A percentile compares a stretch with the other conserved stretches of the same genome.
phyloP scores from a whole-genome alignment of 2,888 invertebrate species.

The Schrankia costaestrigalis region DNA sequence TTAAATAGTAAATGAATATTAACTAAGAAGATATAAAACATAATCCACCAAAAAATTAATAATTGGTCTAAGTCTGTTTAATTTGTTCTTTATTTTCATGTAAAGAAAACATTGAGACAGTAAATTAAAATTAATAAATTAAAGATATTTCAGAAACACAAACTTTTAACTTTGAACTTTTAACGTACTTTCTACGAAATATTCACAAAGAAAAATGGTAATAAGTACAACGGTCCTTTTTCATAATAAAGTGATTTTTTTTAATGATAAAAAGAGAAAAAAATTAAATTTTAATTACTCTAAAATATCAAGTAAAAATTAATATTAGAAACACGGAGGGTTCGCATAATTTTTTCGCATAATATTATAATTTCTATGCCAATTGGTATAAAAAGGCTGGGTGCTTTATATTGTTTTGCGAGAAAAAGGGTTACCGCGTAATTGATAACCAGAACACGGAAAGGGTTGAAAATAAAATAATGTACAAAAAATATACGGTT shows the following conservation, averaged over 20 bases:
- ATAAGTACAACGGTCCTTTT: slow-evolving; percentile 2
- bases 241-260: background rate
- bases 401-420: slow-evolving; percentile 33
- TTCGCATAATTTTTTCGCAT: slow-evolving; percentile 31
- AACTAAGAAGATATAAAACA: too few relatives aligned
- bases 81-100: too few relatives aligned
- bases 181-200: background rate
- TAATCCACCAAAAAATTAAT: too few relatives aligned
- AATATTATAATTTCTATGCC: slow-evolving; percentile 37
- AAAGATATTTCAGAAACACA: too few relatives aligned
- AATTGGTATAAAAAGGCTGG: slow-evolving; percentile 30
- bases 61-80: too few relatives aligned
- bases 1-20: too few relatives aligned
- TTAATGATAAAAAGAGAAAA: background rate
- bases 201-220: slow-evolving; percentile 4
- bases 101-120: too few relatives aligned
- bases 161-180: too few relatives aligned
- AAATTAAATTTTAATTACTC: slow-evolving; percentile 13
- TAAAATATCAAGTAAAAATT: slow-evolving; percentile 6
- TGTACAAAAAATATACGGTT: slow-evolving; percentile 31
- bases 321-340: slow-evolving; percentile 13
- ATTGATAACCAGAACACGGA: slow-evolving; percentile 34
- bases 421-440: slow-evolving; percentile 31
- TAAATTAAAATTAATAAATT: too few relatives aligned
- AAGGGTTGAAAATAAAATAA: slow-evolving; percentile 34